Evolutionary conservation across 2,113 vertebrate genomes (phyloP), one percentile per base, ranked within the genome.

Genomic region (Ascaphus truei): DNA sequence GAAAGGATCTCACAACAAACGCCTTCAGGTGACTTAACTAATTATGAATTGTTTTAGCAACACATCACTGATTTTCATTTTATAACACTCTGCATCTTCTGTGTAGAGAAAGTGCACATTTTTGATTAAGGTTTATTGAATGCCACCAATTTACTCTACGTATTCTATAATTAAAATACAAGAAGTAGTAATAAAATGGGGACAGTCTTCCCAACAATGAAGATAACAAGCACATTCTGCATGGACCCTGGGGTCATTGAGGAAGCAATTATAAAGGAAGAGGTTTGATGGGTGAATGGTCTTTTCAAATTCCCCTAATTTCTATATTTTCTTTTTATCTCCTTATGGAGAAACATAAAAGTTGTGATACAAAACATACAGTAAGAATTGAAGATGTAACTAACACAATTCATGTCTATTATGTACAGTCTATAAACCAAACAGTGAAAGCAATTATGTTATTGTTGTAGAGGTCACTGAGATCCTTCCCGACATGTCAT

Each of bases 101-200:
- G 73, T 75, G 73, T 80, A 75, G 85, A 71, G 73, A 79, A 86
- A 86, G 88, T 84, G 73, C 79, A 79, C 75, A 78, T 74, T 79
- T 85, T 84, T 84, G 82, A 84, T 83, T 84, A 85, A 85, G 77
- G 79, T 82, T 86, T 87, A 85, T 74, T 83, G 84, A 84, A 83
- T 86, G 78, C 78, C 80, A 87, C 79, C 84, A 87, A 88, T 90
- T 88, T 88, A 87, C 87, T 86, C 84, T 85, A 90, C 81, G 86
- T 78, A 85, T 84, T 76, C 75, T 84, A 85, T 92, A 90, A 91
- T 91, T 89, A 89, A 83, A 81, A 87, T 86, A 85, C 83, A 86
- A 83, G 80, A 82, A 81, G 71, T 79, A 76, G 71, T 80, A 85
- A 87, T 83, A 83, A 85, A 88, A 80, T 84, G 81, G 78, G 81